Conservation (phyloP, 2,888 invertebrate species). For the Pandemis corylana region DNA sequence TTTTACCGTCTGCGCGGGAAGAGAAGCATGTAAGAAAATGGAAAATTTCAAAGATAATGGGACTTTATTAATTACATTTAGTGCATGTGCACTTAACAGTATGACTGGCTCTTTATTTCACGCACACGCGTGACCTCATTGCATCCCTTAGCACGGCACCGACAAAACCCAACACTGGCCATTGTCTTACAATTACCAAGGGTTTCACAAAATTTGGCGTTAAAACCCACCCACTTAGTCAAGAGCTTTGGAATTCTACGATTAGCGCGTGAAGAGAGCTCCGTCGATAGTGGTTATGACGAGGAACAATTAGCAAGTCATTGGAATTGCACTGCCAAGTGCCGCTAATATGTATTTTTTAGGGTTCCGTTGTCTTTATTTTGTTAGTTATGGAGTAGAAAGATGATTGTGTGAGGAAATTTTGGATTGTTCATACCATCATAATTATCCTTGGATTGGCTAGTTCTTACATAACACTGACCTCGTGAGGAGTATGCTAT, state of each 20-base stretch:
- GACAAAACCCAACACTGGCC: constrained; percentile 43
- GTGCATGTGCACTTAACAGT: constrained; percentile 4
- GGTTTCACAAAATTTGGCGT: constrained; percentile 46
- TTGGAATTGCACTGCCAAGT: constrained; percentile 42
- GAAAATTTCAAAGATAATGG: not conserved
- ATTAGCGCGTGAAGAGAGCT: not conserved
- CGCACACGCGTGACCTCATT: constrained; percentile 44
- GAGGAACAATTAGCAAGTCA: constrained; percentile 36
- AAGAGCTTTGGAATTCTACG: constrained; percentile 14
- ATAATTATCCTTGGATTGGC: too few relatives aligned
- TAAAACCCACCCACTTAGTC: constrained; percentile 3
- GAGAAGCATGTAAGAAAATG: too few relatives aligned
- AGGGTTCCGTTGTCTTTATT: not conserved
- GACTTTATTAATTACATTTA: not conserved
- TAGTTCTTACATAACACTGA: too few relatives aligned
- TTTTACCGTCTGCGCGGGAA: too few relatives aligned
- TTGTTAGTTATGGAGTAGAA: not conserved
- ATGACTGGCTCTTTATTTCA: constrained; percentile 28
- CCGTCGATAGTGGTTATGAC: constrained; percentile 9
- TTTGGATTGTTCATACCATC: too few relatives aligned
- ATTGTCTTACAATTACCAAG: constrained; percentile 45
- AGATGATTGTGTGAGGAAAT: too few relatives aligned
- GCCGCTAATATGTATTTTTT: constrained; percentile 35
- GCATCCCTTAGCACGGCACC: constrained; percentile 37
- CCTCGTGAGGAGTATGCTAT: too few relatives aligned